Evolutionary conservation across 2,797 vertebrate species (phyloP).

Genomic region (Okamejei kenojei): DNA sequence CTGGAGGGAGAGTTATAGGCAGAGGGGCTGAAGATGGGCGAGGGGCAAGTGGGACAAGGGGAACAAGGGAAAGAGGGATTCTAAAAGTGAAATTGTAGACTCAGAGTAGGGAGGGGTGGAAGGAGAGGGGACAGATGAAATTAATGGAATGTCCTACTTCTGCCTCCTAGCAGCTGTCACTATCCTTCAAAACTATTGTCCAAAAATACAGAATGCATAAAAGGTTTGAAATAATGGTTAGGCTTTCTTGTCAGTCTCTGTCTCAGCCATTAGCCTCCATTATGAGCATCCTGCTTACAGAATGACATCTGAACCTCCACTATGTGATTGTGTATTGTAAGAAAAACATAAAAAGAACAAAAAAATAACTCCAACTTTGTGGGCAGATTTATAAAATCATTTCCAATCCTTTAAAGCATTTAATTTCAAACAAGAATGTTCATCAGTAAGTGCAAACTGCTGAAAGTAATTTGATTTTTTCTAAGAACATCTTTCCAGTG

Average conservation of each 20-base stretch:
- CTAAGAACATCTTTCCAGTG: not conserved
- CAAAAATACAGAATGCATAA: not conserved
- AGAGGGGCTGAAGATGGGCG: too few species aligned
- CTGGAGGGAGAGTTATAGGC: too few species aligned
- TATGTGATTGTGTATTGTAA: not conserved
- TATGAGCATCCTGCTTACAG: not conserved
- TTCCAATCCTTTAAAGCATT: not conserved
- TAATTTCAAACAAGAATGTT: not conserved
- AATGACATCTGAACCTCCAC: not conserved
- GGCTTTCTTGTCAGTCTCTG: not conserved
- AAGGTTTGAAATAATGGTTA: not conserved
- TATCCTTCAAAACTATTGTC: not conserved
- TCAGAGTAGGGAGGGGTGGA: too few species aligned
- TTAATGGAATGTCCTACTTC: not conserved
- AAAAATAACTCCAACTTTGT: not conserved
- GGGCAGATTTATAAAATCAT: not conserved
- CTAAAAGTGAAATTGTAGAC: too few species aligned
- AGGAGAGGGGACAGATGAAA: too few species aligned
- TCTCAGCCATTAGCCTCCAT: not conserved
- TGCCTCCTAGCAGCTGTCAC: not conserved
- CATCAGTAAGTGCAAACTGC: not conserved
- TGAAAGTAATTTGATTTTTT: conserved; percentile 2
- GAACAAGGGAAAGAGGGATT: too few species aligned
- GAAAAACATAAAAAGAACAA: not conserved
- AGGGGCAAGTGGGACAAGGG: too few species aligned